Conservation (phyloP, 2,113 vertebrate genomes). For the Oplegnathus fasciatus region DNA sequence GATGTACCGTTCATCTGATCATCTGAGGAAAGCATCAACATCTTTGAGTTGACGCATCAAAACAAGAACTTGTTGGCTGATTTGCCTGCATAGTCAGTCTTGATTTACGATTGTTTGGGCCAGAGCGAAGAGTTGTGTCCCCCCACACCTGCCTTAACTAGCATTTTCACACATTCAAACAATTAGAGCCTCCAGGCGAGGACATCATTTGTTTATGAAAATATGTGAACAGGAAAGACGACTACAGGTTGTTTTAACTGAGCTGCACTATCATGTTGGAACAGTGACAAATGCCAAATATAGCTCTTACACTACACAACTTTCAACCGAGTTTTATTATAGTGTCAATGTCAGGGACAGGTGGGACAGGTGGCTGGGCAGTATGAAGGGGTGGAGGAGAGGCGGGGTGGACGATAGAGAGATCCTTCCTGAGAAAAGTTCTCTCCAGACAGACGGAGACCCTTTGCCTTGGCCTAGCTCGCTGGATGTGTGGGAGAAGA, state of each 20-base stretch:
- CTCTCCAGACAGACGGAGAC: no score
- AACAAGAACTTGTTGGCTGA: slow-evolving; percentile 18
- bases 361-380: slow-evolving; percentile 58
- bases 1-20: slow-evolving; percentile 74
- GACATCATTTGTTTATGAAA: slow-evolving; percentile 43
- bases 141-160: slow-evolving; percentile 3
- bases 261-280: slow-evolving; percentile 4
- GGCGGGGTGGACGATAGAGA: slow-evolving; percentile 14
- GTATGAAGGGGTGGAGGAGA: not conserved
- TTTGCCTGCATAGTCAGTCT: not conserved
- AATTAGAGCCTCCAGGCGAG: not conserved
- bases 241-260: not conserved
- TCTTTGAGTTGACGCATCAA: slow-evolving; percentile 45
- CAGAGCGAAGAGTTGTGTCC: not conserved
- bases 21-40: slow-evolving; percentile 59
- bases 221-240: slow-evolving; percentile 37
- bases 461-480: slow-evolving; percentile 30
- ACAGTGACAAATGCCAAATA: slow-evolving; percentile 27
- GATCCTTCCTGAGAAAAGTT: slow-evolving; percentile 51
- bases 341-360: slow-evolving; percentile 66
- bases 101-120: slow-evolving; percentile 10
- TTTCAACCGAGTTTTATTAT: slow-evolving; percentile 47
- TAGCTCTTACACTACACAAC: not conserved
- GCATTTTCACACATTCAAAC: not conserved
- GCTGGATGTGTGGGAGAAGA: slow-evolving; percentile 43